Evolutionary conservation across 1,140 invertebrate genomes (phyloP), one percentile per base, ranked within the genome.

Genomic region (Lordiphosa collinella): DNA sequence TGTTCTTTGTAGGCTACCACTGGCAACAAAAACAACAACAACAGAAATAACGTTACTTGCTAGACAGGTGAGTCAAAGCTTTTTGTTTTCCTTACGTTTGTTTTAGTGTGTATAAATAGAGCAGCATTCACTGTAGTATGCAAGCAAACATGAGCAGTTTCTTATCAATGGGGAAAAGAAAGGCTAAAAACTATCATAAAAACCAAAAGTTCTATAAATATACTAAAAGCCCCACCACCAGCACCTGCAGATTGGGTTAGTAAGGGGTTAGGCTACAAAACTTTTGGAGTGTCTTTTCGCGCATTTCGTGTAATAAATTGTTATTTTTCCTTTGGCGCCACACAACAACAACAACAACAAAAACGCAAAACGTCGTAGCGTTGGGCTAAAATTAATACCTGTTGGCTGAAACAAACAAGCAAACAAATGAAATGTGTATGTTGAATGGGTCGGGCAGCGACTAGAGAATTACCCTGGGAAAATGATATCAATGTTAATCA

Each of bases 271-370:
- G 51, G 38, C 34, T 46, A 38, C 22, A 36, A 36, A 36, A 50
- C 11, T 47, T 55, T 61, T 74, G 59, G 76, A 75, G 70, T 75
- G 75, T 64, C 41, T 50, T 65, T 60, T 74, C 59, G 59, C 64
- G 64, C 69, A 66, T 70, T 80, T 75, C 75, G 70, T 70, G 75
- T 80, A 80, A 75, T 80, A 80, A 80, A 80, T 79, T 56, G 70
- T 52, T 60, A 34, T 52, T 52, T 29, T 80, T 61, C 60, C 70
- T 58, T 56, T 43, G 64, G 57, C 72, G 75, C 59, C 64, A 60
- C 56, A 49, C 38, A 38, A 16, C 11, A 12, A 47, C 8, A 44
- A n/a, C n/a, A n/a, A n/a, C n/a, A n/a, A n/a, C 7, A 32, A 11
- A n/a, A 29, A 47, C 41, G 18, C 47, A 56, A 68, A 64, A 68